Base-by-base conservation (phyloP, 2,797 vertebrate species). In the Hydrolagus colliei region DNA sequence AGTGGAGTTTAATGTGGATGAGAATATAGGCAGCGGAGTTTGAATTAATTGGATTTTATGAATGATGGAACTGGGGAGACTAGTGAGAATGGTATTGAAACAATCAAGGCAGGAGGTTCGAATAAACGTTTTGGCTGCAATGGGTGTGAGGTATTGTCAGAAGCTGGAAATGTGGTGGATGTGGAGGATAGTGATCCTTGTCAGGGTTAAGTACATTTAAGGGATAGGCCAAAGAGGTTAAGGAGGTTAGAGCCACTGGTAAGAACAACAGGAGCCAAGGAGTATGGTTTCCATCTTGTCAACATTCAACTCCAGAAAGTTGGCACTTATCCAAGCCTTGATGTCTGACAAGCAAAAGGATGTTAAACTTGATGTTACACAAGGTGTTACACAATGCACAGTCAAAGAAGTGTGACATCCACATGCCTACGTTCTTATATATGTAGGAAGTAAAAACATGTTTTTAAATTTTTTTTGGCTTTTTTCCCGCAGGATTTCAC, bases 401-500 rank as follows among this genome's bases (percentile, higher is more conserved):
- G 27, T 1, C 18, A 9, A 80, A 32, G 12, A 14, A 80, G 32
- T 62, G 5, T 80, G 9, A 80, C 63, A 9, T 20, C 12, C 63
- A 68, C 65, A 22, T 9, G 67, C 63, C 61, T n/a, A 1, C n/a
- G 16, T 9, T 0, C 62, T 41, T 71, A 35, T 61, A 20, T n/a
- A 20, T n/a, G 8, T 52, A 52, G 74, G 41, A 59, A 9, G 20
- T 61, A 59, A n/a, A 11, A 61, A 77, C 61, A n/a, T 18, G 68
- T 9, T 41, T 12, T 2, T 10, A 41, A 32, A 68, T 61, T 72
- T 80, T 22, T 0, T 1, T 85, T 87, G 63, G 82, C 18, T 86
- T 12, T 78, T 68, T 22, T 18, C 0, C 4, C 86, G 74, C 89
- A 98, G 97, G 98, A 98, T 89, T 98, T 98, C 92, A 99, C 98